Conservation (phyloP, 2,888 invertebrate genomes). For the Trissonchulus sp. region DNA sequence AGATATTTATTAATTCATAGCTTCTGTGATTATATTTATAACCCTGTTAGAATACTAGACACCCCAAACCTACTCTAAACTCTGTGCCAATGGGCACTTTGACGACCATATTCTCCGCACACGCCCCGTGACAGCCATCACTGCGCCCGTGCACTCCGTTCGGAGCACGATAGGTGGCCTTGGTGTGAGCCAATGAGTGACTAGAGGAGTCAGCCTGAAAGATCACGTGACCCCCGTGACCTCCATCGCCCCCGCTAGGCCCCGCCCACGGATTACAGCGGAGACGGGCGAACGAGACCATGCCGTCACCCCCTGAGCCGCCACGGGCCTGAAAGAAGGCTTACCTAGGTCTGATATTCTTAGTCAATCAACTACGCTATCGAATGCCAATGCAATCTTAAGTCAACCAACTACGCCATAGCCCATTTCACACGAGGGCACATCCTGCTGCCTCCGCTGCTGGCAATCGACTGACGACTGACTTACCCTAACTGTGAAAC, state of each 20-base stretch:
- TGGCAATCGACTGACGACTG: too few relatives aligned
- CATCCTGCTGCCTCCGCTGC: too few relatives aligned
- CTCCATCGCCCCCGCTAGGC: conserved; percentile 94
- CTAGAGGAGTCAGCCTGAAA: conserved; percentile 55
- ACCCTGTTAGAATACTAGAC: too few relatives aligned
- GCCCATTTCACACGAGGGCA: too few relatives aligned
- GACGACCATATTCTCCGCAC: conserved; percentile 38
- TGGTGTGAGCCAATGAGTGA: neutral
- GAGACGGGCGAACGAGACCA: conserved; percentile 73
- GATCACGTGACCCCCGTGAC: conserved; percentile 87
- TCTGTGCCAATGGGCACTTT: neutral
- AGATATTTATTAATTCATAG: too few relatives aligned
- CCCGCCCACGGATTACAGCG: conserved; percentile 82
- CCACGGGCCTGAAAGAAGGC: too few relatives aligned
- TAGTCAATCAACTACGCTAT: too few relatives aligned
- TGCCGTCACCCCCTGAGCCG: conserved; percentile 88
- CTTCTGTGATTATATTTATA: too few relatives aligned
- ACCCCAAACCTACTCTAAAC: conserved; percentile 1
- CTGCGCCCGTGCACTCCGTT: neutral
- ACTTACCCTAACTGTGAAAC: too few relatives aligned
- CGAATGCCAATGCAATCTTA: too few relatives aligned
- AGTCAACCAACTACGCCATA: too few relatives aligned
- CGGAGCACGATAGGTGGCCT: neutral
- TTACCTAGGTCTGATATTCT: too few relatives aligned
- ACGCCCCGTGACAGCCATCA: conserved; percentile 41